These are phyloP conservation scores for Virgularia gustaviana DNA, from an alignment of 92 coral and sea anemone species.

Conservation along the genomic window DNA sequence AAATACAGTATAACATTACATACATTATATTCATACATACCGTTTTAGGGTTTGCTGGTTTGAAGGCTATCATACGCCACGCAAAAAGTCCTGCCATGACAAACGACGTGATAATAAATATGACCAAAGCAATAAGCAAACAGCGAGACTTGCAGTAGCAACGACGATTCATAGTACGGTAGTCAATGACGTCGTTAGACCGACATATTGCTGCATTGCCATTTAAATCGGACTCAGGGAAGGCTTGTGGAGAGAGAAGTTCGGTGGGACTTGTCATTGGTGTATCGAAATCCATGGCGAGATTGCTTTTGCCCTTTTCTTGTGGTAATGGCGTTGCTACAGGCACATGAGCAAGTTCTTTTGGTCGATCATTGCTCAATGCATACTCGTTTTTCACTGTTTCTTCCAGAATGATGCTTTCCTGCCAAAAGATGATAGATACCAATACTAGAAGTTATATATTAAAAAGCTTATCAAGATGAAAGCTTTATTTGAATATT, in stretches of 20 bases:
- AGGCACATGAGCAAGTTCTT: no score
- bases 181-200: neutral
- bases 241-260: conserved; percentile 20
- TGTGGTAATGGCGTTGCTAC: neutral
- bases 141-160: neutral
- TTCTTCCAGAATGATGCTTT: conserved; percentile 10
- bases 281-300: conserved; percentile 13
- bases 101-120: conserved; percentile 63
- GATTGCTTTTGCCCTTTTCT: conserved; percentile 20
- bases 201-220: conserved; percentile 7
- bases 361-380: no score
- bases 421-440: conserved; percentile 3
- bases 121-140: conserved; percentile 35
- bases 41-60: neutral
- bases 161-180: neutral
- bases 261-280: conserved; percentile 36
- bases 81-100: conserved; percentile 82
- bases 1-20: no score
- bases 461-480: neutral
- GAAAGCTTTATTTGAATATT: no score
- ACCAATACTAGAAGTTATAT: neutral
- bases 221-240: conserved; percentile 31
- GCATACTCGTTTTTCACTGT: neutral
- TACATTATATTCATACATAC: no score
- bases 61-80: conserved; percentile 58